Evolutionary conservation across 2,888 invertebrate species (phyloP).

Genomic region (Busseola fusca): DNA sequence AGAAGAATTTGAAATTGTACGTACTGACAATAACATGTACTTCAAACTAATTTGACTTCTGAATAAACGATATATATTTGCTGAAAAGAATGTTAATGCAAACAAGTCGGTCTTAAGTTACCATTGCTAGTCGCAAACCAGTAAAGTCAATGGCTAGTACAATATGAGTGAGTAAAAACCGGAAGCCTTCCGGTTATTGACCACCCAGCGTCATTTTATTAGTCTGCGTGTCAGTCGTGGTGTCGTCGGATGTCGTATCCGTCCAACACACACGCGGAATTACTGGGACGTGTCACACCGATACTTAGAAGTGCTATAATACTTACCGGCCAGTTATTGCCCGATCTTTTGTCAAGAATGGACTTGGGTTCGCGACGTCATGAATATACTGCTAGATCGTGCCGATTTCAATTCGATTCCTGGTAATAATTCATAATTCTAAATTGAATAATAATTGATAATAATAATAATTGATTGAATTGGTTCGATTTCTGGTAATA

Average conservation of each 20-base stretch:
- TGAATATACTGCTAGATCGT: neutral
- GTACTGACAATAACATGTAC: neutral
- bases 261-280: conserved; percentile 32
- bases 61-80: too few relatives aligned
- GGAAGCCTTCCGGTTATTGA: conserved; percentile 31
- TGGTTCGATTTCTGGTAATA: too few relatives aligned
- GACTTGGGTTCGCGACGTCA: neutral
- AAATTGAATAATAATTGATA: too few relatives aligned
- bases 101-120: neutral
- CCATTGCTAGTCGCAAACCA: neutral
- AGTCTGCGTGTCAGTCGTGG: neutral
- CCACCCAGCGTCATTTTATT: conserved; percentile 42
- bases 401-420: neutral
- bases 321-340: neutral
- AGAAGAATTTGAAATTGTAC: too few relatives aligned
- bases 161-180: conserved; percentile 8
- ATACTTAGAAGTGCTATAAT: conserved; percentile 1
- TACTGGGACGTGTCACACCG: conserved; percentile 4
- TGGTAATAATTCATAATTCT: neutral
- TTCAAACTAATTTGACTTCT: neutral
- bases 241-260: conserved; percentile 34
- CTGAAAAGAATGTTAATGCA: neutral
- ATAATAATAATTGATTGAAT: too few relatives aligned
- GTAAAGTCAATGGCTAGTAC: neutral
- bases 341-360: neutral